Conservation (phyloP, 2,888 invertebrate species). For the Sphaeridia pumilis region DNA sequence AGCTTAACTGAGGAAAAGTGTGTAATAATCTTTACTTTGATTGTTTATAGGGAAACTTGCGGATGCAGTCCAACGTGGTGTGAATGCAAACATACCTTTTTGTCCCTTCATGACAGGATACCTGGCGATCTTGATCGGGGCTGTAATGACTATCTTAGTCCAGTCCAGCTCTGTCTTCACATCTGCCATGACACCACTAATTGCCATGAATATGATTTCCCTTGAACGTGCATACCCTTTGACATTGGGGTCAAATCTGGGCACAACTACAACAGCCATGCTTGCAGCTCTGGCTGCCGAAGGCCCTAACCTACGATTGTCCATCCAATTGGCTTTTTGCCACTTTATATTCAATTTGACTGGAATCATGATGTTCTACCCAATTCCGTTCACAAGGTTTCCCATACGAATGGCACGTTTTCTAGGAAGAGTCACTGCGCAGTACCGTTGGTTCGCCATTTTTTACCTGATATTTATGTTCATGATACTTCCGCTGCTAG, state of each 20-base stretch:
- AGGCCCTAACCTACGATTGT: slow-evolving; percentile 22
- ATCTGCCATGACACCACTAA: slow-evolving; percentile 48
- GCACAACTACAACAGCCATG: slow-evolving; percentile 46
- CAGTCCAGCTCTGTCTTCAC: slow-evolving; percentile 49
- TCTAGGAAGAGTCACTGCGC: slow-evolving; percentile 45
- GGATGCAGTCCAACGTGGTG: slow-evolving; percentile 39
- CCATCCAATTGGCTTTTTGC: slow-evolving; percentile 44
- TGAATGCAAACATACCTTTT: slow-evolving; percentile 43
- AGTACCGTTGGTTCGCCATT: slow-evolving; percentile 48
- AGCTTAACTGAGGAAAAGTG: background rate
- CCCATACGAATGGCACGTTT: slow-evolving; percentile 44
- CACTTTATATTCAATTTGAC: slow-evolving; percentile 48
- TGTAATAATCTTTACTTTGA: background rate
- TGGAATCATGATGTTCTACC: slow-evolving; percentile 46
- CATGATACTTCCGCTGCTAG: slow-evolving; percentile 38
- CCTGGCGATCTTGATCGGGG: slow-evolving; percentile 45
- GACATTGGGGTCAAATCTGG: slow-evolving; percentile 49
- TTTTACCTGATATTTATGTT: slow-evolving; percentile 42
- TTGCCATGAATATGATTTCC: slow-evolving; percentile 45
- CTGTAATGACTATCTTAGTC: slow-evolving; percentile 45
- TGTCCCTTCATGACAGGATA: slow-evolving; percentile 45
- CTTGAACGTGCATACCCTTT: slow-evolving; percentile 47
- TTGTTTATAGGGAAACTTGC: slow-evolving; percentile 40
- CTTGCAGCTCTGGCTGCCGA: slow-evolving; percentile 43
- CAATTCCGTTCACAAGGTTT: slow-evolving; percentile 44